These are phyloP conservation scores for Siniperca scherzeri DNA, from an alignment of 2,797 vertebrate species.

Conservation along the genomic window DNA sequence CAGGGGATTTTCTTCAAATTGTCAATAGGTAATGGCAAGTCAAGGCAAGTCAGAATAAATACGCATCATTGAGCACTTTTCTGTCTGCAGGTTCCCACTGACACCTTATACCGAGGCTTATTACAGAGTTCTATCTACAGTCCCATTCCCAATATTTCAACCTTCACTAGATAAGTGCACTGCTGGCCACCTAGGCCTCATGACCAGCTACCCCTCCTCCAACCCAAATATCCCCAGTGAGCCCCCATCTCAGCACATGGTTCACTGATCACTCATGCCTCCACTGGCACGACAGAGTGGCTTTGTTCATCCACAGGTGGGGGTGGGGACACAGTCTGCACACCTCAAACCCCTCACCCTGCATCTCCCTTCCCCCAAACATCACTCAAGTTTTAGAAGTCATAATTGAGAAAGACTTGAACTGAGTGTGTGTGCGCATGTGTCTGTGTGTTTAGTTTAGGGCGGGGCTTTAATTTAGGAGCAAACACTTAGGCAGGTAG, in stretches of 20 bases:
- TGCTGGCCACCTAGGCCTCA: conserved; percentile 33
- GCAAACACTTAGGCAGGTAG: conserved; percentile 84
- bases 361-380: conserved; percentile 36
- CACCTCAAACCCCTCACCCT: conserved; percentile 57
- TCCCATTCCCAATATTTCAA: conserved; percentile 24
- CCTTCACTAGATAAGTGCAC: conserved; percentile 19
- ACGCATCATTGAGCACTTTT: conserved; percentile 25
- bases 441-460: conserved; percentile 36
- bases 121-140: conserved; percentile 20
- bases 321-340: conserved; percentile 58
- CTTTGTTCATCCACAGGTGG: conserved; percentile 80
- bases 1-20: conserved; percentile 43
- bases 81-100: conserved; percentile 1
- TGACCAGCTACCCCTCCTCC: conserved; percentile 47
- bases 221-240: conserved; percentile 43
- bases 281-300: conserved; percentile 53
- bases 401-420: conserved; percentile 33
- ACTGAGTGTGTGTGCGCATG: not conserved
- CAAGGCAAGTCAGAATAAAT: conserved; percentile 38
- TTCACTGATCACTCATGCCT: conserved; percentile 69
- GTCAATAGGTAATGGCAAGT: conserved; percentile 44
- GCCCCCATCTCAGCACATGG: conserved; percentile 53
- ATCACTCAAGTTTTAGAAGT: conserved; percentile 6
- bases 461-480: conserved; percentile 62
- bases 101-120: not conserved